Base-by-base conservation (phyloP, 2,113 vertebrate species). In the Plecotus auritus region DNA sequence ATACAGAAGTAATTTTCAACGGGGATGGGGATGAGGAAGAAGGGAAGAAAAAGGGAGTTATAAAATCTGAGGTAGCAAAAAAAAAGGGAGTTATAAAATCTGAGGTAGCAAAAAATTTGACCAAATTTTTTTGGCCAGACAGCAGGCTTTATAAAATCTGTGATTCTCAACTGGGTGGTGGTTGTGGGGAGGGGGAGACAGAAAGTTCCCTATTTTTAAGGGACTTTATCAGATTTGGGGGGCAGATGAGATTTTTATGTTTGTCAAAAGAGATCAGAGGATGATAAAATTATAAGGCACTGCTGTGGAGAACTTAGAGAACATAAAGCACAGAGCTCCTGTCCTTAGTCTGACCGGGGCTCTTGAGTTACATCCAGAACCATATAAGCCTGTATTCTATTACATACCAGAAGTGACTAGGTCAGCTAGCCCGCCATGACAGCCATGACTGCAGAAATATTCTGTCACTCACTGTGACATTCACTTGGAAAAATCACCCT, bases 401-500 rank as follows among this genome's bases (percentile, higher is more conserved):
- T 83, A 59, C 22, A 12, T 30, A 40, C 13, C 26, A 56, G 35
- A 37, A 82, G 47, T 42, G 40, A 37, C 61, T 40, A 56, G 70
- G 54, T 90, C 77, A 78, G 47, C 83, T 17, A 28, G 10, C 32
- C 16, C 1, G 2, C 78, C 18, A 5, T 35, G n/a, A 56, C 17
- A 35, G 7, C 59, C 35, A 1, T 1, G 9, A 74, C 37, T 32
- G 4, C 47, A 77, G 37, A 51, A 32, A 30, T 16, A 45, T 59
- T 40, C 59, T 30, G 5, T 83, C 59, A 69, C 17, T 83, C 59
- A 64, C 20, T 32, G 7, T 16, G 26, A 30, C 45, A 66, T 56
- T 70, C n/a, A 45, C 9, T 87, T 67, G 22, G 30, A 72, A 93
- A 85, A 94, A 49, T 47, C 69, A 89, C 78, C 42, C 73, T 61